Conservation (phyloP, 2,888 invertebrate genomes). For the Lochmaea capreae region DNA sequence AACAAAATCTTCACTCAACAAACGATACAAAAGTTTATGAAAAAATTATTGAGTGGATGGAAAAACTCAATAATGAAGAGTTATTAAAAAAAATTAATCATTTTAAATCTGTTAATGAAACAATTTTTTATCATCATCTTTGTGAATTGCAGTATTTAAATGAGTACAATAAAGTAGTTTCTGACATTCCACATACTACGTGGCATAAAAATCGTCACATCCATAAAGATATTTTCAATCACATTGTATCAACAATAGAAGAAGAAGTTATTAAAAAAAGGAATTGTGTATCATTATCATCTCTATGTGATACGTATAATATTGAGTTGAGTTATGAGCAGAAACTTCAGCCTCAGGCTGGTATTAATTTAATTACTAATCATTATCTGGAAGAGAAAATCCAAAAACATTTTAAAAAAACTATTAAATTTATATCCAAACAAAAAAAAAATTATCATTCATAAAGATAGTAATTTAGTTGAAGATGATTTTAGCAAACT, state of each 20-base stretch:
- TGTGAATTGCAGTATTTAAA: slow-evolving; percentile 28
- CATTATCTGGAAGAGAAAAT: slow-evolving; percentile 2
- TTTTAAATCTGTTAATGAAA: slow-evolving; percentile 18
- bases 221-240: slow-evolving; percentile 32
- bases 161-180: slow-evolving; percentile 37
- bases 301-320: slow-evolving; percentile 37
- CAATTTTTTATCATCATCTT: slow-evolving; percentile 10
- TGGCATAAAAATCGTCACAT: slow-evolving; percentile 37
- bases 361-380: slow-evolving; percentile 3
- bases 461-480: slow-evolving; percentile 1
- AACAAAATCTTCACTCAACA: slow-evolving; percentile 37
- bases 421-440: slow-evolving; percentile 1
- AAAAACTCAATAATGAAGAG: slow-evolving; percentile 33
- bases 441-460: neutral
- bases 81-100: slow-evolving; percentile 27
- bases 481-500: slow-evolving; percentile 8
- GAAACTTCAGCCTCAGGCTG: neutral
- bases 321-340: neutral
- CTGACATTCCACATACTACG: slow-evolving; percentile 29
- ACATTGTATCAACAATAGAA: slow-evolving; percentile 33
- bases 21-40: slow-evolving; percentile 35
- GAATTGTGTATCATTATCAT: slow-evolving; percentile 32
- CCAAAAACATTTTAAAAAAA: neutral
- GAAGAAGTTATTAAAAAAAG: slow-evolving; percentile 24
- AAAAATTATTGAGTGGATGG: slow-evolving; percentile 36